A percentile compares a stretch with the other conserved stretches of the same genome.
phyloP scores from a whole-genome alignment of 1,140 invertebrate species.

The Globodera ellingtonae region DNA sequence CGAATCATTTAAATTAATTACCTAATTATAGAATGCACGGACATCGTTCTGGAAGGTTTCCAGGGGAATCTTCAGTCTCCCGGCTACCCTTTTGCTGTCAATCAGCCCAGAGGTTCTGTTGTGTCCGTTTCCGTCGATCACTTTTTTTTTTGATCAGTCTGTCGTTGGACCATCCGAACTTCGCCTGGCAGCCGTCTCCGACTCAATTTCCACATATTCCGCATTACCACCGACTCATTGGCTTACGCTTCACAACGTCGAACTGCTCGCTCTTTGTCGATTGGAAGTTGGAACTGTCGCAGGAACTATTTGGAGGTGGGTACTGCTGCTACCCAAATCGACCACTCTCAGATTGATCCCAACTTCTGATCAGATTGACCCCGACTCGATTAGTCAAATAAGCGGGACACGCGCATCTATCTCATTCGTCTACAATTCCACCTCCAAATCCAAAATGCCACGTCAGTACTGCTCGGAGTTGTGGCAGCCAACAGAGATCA shows the following conservation, averaged over 20 bases:
- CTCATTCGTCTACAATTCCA: conserved; percentile 14
- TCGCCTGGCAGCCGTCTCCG: conserved; percentile 50
- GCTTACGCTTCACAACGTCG: not conserved
- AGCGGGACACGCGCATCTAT: conserved; percentile 13
- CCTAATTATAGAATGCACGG: conserved; percentile 52
- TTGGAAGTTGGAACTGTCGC: not conserved
- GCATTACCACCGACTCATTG: conserved; percentile 40
- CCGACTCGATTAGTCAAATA: conserved; percentile 10
- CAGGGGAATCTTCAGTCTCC: conserved; percentile 54
- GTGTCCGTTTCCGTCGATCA: not conserved
- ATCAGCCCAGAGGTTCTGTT: conserved; percentile 16
- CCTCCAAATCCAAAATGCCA: not conserved
- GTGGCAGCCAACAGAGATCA: conserved; percentile 39
- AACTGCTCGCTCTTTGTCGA: not conserved
- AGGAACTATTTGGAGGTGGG: conserved; percentile 25
- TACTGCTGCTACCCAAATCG: not conserved
- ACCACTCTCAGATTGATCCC: not conserved
- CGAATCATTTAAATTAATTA: conserved; percentile 23
- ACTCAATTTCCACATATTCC: conserved; percentile 54
- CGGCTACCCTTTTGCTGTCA: conserved; percentile 49
- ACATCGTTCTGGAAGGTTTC: conserved; percentile 38
- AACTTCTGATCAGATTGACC: not conserved
- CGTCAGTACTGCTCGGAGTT: conserved; percentile 35
- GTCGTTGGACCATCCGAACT: conserved; percentile 55
- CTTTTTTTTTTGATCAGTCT: conserved; percentile 26